Conservation (phyloP, 2,888 invertebrate species). For the Fragum whitleyi region DNA sequence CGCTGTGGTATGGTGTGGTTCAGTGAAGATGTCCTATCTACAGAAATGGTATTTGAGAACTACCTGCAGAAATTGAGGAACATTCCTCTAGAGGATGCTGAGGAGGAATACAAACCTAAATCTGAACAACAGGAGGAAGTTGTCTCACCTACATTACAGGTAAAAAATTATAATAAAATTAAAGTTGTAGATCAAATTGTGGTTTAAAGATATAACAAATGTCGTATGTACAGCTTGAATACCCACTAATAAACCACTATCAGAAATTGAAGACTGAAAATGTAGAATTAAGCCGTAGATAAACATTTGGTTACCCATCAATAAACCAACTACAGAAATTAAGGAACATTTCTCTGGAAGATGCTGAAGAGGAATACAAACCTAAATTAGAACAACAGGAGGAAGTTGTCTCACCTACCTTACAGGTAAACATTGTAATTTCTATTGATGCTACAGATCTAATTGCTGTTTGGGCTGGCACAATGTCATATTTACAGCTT, state of each 20-base stretch:
- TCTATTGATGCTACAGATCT: too few species aligned
- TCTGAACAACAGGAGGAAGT: slow-evolving; percentile 78
- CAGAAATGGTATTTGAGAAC: slow-evolving; percentile 99
- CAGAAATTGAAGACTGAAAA: too few species aligned
- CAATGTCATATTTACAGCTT: too few species aligned
- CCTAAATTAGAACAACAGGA: slow-evolving; percentile 72
- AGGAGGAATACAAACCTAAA: slow-evolving; percentile 78
- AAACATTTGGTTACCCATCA: too few species aligned
- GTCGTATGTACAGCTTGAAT: too few species aligned
- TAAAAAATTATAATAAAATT: slow-evolving; percentile 56
- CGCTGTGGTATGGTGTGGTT: slow-evolving; percentile 99
- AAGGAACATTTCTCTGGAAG: slow-evolving; percentile 87
- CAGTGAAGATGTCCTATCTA: slow-evolving; percentile 98
- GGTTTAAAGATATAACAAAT: too few species aligned
- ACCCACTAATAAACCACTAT: too few species aligned
- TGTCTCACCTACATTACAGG: slow-evolving; percentile 81
- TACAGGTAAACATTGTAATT: slow-evolving; percentile 76
- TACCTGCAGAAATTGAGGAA: slow-evolving; percentile 94
- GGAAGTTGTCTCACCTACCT: slow-evolving; percentile 80
- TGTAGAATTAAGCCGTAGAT: too few species aligned
- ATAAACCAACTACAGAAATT: slow-evolving; percentile 94
- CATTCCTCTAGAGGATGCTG: slow-evolving; percentile 83
- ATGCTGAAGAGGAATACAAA: slow-evolving; percentile 82
- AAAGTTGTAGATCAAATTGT: too few species aligned
- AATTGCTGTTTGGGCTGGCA: too few species aligned